Percentiles rank a stretch among this genome's conserved stretches.
Evolutionary conservation across 2,113 vertebrate genomes (phyloP).

Genomic region (Ovis canadensis): DNA sequence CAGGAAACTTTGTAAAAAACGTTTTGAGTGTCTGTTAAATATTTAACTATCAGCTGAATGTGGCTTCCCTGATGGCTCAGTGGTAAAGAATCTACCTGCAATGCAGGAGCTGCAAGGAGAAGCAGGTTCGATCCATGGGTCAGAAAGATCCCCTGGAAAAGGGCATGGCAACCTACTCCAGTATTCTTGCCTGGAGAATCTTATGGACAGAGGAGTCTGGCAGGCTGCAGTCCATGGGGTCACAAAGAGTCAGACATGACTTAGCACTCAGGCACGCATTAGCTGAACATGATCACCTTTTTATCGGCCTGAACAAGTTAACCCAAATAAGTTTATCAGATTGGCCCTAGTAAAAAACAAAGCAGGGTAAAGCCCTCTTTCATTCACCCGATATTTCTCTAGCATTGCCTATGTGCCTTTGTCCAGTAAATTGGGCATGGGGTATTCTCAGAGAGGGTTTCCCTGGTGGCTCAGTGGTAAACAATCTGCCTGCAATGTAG

Average conservation of each 20-base stretch:
- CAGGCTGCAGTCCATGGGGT: not conserved
- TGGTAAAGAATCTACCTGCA: not conserved
- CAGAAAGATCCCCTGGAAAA: not conserved
- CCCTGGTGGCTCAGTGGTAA: not conserved
- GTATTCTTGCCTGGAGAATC: not conserved
- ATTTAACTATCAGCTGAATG: slow-evolving; percentile 12
- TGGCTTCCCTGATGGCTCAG: not conserved
- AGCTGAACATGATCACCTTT: not conserved
- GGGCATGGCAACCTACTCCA: not conserved
- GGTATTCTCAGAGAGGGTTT: not conserved
- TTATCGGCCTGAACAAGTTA: slow-evolving; percentile 4
- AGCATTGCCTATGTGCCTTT: not conserved
- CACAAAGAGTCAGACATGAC: not conserved
- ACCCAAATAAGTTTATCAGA: slow-evolving; percentile 6
- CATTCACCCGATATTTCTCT: not conserved
- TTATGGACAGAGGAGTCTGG: not conserved
- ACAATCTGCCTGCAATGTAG: not conserved
- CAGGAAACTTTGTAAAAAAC: slow-evolving; percentile 4
- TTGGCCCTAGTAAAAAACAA: not conserved
- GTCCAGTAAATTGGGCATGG: not conserved
- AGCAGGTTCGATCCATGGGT: not conserved
- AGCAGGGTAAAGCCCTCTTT: not conserved
- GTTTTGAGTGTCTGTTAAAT: slow-evolving; percentile 11
- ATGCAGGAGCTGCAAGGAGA: not conserved
- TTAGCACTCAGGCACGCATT: not conserved